Evolutionary conservation across 2,888 invertebrate genomes (phyloP), one percentile per base, ranked within the genome.

Genomic region (Epistrophe eligans): DNA sequence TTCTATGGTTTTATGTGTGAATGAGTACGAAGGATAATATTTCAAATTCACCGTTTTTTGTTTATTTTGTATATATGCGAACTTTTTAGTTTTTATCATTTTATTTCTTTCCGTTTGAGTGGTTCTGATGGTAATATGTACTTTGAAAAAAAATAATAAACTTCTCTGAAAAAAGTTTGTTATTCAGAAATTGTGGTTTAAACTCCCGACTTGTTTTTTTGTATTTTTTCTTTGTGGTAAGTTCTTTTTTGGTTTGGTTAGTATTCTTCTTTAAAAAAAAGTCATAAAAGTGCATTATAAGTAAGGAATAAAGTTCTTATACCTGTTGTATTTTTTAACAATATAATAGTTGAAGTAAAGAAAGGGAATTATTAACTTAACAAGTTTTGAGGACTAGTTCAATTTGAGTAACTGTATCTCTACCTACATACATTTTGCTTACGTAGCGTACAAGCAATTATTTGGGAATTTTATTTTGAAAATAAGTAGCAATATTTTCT

Each of bases 231-330:
- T 38, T 60, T 17, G 13, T 60, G 35, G 32, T 35, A n/a, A n/a
- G n/a, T 19, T n/a, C n/a, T 19, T 19, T n/a, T 50, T 67, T 67
- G 28, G 9, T 35, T 50, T n/a, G n/a, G 67, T 67, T 35, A 19
- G 32, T 32, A 32, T 15, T 2, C 13, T 2, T 19, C 24, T 24
- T 24, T 24, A 52, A 50, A 72, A 38, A 57, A 35, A 57, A 43
- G 55, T 73, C 38, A 45, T 74, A 62, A 82, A 81, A 58, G 57
- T 73, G 43, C 43, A 73, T 13, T 62, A 19, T 17, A 6, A 5
- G 17, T 15, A 71, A 79, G 43, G 62, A 79, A 24, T 62, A 35
- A 13, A 43, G 62, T 43, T 62, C 9, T 35, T 35, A 17, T 45
- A 72, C 50, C 70, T 52, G 60, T 43, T 62, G 70, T 43, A 43